A percentile compares a stretch with the other conserved stretches of the same genome.
Evolutionary conservation across 2,797 vertebrate species (phyloP).

Genomic region (Hydrocynus forskahlii): DNA sequence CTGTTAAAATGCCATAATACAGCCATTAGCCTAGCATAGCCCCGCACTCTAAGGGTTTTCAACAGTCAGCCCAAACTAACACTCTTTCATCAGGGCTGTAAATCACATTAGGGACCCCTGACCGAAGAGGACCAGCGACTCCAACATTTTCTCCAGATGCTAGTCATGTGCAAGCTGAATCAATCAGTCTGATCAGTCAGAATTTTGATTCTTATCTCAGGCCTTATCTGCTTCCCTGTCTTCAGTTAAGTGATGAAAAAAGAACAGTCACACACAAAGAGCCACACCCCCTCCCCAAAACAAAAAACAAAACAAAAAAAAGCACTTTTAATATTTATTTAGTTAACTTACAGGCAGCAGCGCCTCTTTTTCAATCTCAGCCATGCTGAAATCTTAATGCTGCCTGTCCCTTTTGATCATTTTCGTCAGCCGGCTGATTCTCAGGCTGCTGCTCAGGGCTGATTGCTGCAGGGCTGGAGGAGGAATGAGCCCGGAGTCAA

Average conservation of each 20-base stretch:
- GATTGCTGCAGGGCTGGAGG: constrained; percentile 47
- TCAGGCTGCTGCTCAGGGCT: constrained; percentile 36
- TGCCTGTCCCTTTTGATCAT: constrained; percentile 50
- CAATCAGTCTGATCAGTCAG: not conserved
- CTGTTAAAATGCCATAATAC: no score
- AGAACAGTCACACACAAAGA: not conserved
- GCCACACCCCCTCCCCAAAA: no score
- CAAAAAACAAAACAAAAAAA: no score
- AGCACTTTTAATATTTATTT: constrained; percentile 32
- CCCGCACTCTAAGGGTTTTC: no score
- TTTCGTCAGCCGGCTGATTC: constrained; percentile 57
- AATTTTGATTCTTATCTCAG: constrained; percentile 4
- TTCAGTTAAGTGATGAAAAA: not conserved
- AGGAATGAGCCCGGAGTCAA: constrained; percentile 60
- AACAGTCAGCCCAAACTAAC: not conserved
- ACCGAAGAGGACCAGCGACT: not conserved
- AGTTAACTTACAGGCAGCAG: not conserved
- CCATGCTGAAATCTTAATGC: not conserved
- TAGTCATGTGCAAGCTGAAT: not conserved
- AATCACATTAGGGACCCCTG: not conserved
- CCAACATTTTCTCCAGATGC: not conserved
- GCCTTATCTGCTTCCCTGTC: not conserved
- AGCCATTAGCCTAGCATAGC: no score
- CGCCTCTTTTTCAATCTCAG: constrained; percentile 30
- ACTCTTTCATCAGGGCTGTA: not conserved